Base-by-base conservation (phyloP, 2,888 invertebrate genomes). In the Polymixis lichenea region DNA sequence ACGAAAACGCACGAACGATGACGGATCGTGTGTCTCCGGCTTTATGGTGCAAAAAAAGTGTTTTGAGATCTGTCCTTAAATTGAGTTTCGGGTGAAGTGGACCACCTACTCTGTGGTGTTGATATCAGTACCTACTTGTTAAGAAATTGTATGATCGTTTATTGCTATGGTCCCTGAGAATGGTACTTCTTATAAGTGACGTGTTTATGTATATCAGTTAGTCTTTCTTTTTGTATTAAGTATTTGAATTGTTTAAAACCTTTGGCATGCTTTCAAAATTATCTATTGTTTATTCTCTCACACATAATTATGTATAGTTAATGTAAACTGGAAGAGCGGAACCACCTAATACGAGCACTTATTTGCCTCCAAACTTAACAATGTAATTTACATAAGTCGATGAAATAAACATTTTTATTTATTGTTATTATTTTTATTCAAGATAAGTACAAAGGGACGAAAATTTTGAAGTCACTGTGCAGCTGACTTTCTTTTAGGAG, bases 21-120 rank as follows among this genome's bases (percentile, higher is more conserved):
- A 88, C 88, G 89, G 88, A 91, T 90, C 87, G 86, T 87, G 88
- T 90, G 89, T 90, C 89, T 90, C 83, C 79, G 77, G 66, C 79
- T 90, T 90, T 88, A 89, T 87, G 85, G 68, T 78, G 76, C 76
- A 78, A 83, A 89, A 89, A 88, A 89, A 86, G 28, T 77, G 62
- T 74, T 77, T 73, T 53, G 72, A 80, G 80, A 86, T 83, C 75
- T 77, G 64, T 80, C 67, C 56, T 75, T 78, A 80, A 75, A 78
- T 72, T 78, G 70, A 80, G 74, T 70, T 80, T 88, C 67, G 78
- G 73, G 56, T 74, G 78, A 86, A 90, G 85, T 88, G 90, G 89
- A 90, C 90, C 90, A 89, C 90, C 87, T 88, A 51, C 19, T 51
- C 78, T 78, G 80, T 78, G 53, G 67, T 32, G 51, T 56, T 53